phyloP scores from a whole-genome alignment of 1,140 invertebrate species.

The Microplitis demolitor region DNA sequence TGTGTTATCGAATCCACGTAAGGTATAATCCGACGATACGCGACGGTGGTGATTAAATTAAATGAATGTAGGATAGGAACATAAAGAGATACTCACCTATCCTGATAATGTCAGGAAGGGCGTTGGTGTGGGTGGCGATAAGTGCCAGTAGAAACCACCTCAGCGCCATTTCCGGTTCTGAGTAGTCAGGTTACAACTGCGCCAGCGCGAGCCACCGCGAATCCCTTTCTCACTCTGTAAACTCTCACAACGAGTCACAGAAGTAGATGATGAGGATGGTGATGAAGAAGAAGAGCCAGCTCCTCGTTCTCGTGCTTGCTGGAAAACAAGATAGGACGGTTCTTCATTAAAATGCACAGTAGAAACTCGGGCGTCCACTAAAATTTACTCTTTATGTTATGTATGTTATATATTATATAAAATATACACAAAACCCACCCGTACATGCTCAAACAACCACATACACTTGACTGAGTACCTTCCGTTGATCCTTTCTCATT shows the following conservation, averaged over 20 bases:
- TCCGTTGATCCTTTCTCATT: neutral
- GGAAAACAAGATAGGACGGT: conserved; percentile 42
- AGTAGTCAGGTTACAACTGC: conserved; percentile 26
- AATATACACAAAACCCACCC: neutral
- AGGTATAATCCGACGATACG: too few species aligned
- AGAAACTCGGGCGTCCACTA: conserved; percentile 16
- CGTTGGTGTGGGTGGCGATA: conserved; percentile 44
- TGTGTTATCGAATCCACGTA: too few species aligned
- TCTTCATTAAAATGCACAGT: conserved; percentile 46
- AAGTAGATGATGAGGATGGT: neutral
- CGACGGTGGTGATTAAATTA: neutral
- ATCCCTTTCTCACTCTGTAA: neutral
- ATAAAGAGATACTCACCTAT: conserved; percentile 50
- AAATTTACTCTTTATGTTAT: neutral
- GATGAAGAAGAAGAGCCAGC: neutral
- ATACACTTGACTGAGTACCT: neutral
- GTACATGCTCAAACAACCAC: neutral
- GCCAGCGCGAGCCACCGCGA: conserved; percentile 3
- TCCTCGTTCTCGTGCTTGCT: conserved; percentile 30
- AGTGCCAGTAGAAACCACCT: conserved; percentile 51
- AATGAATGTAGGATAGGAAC: neutral
- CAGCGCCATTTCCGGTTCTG: conserved; percentile 49
- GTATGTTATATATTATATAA: neutral
- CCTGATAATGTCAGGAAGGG: conserved; percentile 57
- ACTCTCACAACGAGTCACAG: neutral